These are phyloP conservation scores for Hippocampus comes DNA, from an alignment of 2,113 vertebrate genomes.

Conservation along the genomic window DNA sequence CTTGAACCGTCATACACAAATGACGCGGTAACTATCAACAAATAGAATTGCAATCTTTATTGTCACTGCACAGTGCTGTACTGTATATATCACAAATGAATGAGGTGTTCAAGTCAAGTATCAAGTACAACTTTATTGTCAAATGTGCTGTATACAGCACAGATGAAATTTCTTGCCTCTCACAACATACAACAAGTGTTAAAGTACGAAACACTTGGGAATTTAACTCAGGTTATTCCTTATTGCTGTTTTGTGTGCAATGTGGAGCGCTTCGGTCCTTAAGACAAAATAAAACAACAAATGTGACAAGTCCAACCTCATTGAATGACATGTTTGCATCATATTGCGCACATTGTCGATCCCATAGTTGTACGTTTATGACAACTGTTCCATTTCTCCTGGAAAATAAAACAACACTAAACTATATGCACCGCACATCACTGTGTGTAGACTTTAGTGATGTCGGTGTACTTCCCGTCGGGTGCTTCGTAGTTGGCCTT, in stretches of 20 bases:
- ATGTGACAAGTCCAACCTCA: background rate
- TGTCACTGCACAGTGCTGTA: too few species aligned
- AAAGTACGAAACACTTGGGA: background rate
- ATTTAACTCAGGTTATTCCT: background rate
- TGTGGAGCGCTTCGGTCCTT: background rate
- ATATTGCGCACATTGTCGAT: background rate
- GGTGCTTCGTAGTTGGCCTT: constrained; percentile 78
- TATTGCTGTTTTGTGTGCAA: background rate
- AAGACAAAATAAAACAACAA: background rate
- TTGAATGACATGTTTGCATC: background rate
- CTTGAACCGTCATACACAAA: constrained; percentile 35
- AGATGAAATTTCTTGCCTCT: too few species aligned
- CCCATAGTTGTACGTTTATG: background rate
- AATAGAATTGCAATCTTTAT: background rate
- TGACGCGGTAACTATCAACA: background rate
- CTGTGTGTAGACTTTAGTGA: constrained; percentile 86
- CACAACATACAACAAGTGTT: background rate
- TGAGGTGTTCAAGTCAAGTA: background rate
- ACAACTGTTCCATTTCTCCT: background rate
- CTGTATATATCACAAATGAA: background rate
- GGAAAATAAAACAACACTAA: background rate
- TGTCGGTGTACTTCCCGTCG: constrained; percentile 83
- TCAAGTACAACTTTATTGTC: too few species aligned
- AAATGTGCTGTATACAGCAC: too few species aligned
- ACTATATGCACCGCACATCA: constrained; percentile 33